Evolutionary conservation across 2,888 invertebrate species (phyloP), one percentile per base, ranked within the genome.

Genomic region (Pseudanteris insignis): DNA sequence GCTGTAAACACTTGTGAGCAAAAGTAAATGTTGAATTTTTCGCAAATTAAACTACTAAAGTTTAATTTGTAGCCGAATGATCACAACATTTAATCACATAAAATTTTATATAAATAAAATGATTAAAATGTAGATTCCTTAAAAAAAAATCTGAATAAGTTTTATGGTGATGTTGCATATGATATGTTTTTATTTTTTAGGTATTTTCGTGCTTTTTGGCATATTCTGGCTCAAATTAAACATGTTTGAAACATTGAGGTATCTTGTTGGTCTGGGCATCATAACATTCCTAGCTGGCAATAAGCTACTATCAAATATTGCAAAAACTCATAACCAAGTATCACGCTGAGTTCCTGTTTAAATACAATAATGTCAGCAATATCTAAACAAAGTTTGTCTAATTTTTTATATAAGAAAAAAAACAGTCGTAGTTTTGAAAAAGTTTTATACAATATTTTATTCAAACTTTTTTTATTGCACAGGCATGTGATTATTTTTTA

Each of bases 181-280:
- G 28, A 21, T 6, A 37, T 33, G 48, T 36, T n/a, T 41, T 40
- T 12, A 21, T 65, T 55, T 37, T 59, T 12, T 83, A 91, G 92
- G 85, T 15, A 94, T 96, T 51, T 89, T 98, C 73, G 85, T 84
- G 0, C 86, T 99, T 47, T 98, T 96, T 83, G 89, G 87, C 44
- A 81, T 91, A 71, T 95, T 99, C 83, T 99, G 97, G 96, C 82
- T 95, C 69, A 86, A 89, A 76, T 84, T 98, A 70, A 89, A 94
- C 75, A 99, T 99, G 98, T 99, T 99, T 84, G 88, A 90, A 67
- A 96, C 98, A 10, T 83, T 96, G 71, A 90, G 94, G 69, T 94
- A 93, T 83, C 85, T 99, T 70, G 83, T 91, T 66, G 88, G 92
- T 57, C 84, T 98, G 48, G 95, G 89, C 51, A 83, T 90, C 26